Evolutionary conservation across 2,797 vertebrate species (phyloP), one percentile per base, ranked within the genome.

Genomic region (Corythornis leucogaster): DNA sequence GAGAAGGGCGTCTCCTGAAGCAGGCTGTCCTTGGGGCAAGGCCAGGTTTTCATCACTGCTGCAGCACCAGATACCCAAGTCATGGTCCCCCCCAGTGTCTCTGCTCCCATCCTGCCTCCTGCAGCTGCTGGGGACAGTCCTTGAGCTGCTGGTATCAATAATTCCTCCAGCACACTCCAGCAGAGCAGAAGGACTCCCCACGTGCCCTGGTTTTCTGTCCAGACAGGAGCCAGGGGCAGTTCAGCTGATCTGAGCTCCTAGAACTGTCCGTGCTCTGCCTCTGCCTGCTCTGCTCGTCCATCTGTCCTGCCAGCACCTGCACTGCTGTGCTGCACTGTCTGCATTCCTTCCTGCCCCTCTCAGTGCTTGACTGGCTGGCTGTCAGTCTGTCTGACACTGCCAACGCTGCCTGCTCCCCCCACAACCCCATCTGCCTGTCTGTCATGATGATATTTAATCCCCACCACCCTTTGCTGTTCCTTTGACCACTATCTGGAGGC

Each of bases 31-130:
- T 91, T 95, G 91, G 74, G 31, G 31, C 81, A 74, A 87, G 91
- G 82, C 89, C 85, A 58, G 85, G 35, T 46, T 93, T 95, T 70
- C 75, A 87, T 77, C 71, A 73, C 89, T 92, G 94, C 94, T 85
- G 94, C 89, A 93, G 76, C 79, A 68, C 38, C 76, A 71, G 62
- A 64, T 33, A 78, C 85, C 42, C 2, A 3, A 89, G 82, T 89
- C 89, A 64, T 3, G 21, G 69, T 85, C 12, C 51, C 20, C 9
- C 18, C 78, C 53, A 4, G 33, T 46, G 42, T n/a, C 38, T 75
- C 67, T 45, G 45, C 58, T 77, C 20, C 53, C n/a, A 71, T 38
- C 26, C 63, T 55, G 55, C 21, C 24, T 71, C 38, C 55, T 63
- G 67, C 83, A 84, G 80, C 70, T 66, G 0, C 51, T 38, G 76